Percentiles rank a stretch among this genome's conserved stretches.
These are phyloP conservation scores for Odontocolon sp. DNA, from an alignment of 2,888 invertebrate genomes.

Conservation along the genomic window DNA sequence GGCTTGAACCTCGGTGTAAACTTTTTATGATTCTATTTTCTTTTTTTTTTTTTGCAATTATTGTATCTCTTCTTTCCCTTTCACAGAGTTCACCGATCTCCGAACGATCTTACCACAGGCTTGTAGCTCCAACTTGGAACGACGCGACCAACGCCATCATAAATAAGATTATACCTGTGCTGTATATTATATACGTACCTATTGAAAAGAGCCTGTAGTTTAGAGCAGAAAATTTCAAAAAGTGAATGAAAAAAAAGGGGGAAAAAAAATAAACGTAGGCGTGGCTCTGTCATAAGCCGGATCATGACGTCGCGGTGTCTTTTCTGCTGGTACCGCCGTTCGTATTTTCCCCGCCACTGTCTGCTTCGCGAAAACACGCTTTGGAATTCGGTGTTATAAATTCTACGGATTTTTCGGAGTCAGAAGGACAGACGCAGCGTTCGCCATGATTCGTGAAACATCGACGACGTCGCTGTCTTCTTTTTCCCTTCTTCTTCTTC, in stretches of 20 bases:
- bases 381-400: slow-evolving; percentile 55
- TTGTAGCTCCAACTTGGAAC: background rate
- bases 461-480: slow-evolving; percentile 18
- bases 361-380: slow-evolving; percentile 52
- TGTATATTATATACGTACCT: slow-evolving; percentile 21
- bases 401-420: slow-evolving; percentile 39
- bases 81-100: background rate
- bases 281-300: slow-evolving; percentile 57
- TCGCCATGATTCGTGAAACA: slow-evolving; percentile 16
- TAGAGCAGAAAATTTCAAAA: background rate
- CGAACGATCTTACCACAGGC: background rate
- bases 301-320: slow-evolving; percentile 30
- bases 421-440: slow-evolving; percentile 9
- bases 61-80: no score
- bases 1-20: background rate
- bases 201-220: slow-evolving; percentile 10
- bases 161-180: slow-evolving; percentile 8
- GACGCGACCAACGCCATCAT: slow-evolving; percentile 3
- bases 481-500: slow-evolving; percentile 23
- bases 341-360: slow-evolving; percentile 41
- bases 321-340: slow-evolving; percentile 39
- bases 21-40: no score
- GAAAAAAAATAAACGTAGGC: slow-evolving; percentile 48
- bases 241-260: slow-evolving; percentile 11
- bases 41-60: no score